Evolutionary conservation across 2,797 vertebrate genomes (phyloP), one percentile per base, ranked within the genome.

Genomic region (Phrynocephalus vlangalii): DNA sequence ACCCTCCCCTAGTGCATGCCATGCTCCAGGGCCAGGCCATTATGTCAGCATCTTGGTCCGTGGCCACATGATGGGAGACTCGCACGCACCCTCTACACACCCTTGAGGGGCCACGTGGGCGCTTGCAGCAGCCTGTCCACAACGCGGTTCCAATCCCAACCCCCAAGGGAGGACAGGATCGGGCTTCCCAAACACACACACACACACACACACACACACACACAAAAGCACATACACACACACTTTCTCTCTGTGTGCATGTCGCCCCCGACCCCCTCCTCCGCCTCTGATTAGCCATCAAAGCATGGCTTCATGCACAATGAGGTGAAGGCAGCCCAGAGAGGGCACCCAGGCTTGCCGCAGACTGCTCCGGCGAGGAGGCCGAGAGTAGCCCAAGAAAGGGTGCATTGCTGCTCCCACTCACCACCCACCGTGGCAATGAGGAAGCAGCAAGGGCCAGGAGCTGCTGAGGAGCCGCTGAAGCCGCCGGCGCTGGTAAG

Each of bases 271-370:
- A 33, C 33, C 33, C 71, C 78, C 72, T 33, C 56, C 82, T 52
- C 68, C 33, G 33, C 2, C 81, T 30, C 79, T 70, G 24, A 66
- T 75, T 33, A 91, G 66, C 84, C 86, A 90, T 79, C 85, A 82
- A 77, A 90, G 91, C 85, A 92, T 81, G 84, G 87, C 77, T 66
- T 18, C 26, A 30, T 22, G 44, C 22, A 79, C 88, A 90, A 70
- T 75, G 87, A 89, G 75, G 67, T 30, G 50, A 0, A 52, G 72
- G 72, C 72, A 73, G 8, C 13, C 28, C 30, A 0, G 30, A 20
- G 6, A 75, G 8, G 18, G 33, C 33, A 11, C 33, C 9, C 38
- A 15, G 20, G 13, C 4, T 30, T 24, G 33, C 24, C 79, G 56
- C 85, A 30, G 11, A 66, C 71, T 15, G 84, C 90, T 44, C 38